Evolutionary conservation across 2,113 vertebrate genomes (phyloP), one percentile per base, ranked within the genome.

Genomic region (Panthera uncia): DNA sequence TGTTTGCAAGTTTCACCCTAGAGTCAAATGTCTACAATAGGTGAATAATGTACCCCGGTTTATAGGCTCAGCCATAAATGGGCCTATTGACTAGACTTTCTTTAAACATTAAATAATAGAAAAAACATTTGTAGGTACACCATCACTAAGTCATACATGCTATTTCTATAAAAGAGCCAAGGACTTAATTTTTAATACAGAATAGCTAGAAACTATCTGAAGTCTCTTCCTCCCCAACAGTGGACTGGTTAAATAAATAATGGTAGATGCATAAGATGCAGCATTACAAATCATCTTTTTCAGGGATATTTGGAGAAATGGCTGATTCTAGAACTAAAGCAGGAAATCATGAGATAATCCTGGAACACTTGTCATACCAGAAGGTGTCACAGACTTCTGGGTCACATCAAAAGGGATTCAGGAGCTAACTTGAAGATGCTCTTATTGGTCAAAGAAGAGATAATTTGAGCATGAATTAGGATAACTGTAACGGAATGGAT

Each of bases 281-380:
- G 16, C 68, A 86, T 86, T 85, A 80, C 52, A 93, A 94, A 91
- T 94, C 23, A 79, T 31, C 23, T 86, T 96, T 85, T 71, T 29
- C 68, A n/a, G 27, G 10, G 25, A 4, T 92, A 31, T 50, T 85
- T 89, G n/a, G 36, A 82, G 36, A 90, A 86, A 50, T 29, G 29
- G n/a, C 18, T 65, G 16, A 25, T 81, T 88, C 52, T 76, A 80
- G n/a, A 16, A 86, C 71, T 94, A 13, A n/a, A 69, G 36, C 57
- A 82, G n/a, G 63, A 96, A 89, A 90, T 94, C 55, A 81, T 65
- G 92, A 76, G 71, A 88, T 89, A 41, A 86, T 95, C 31, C 57
- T 79, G 29, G 31, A 85, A 92, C n/a, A 89, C 29, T 63, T 93
- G 65, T 93, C 29, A 45, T 74, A 61, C 21, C 69, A 92, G 66